These are phyloP conservation scores for Epinephelus malabaricus DNA, from an alignment of 2,797 vertebrate genomes.

Conservation along the genomic window DNA sequence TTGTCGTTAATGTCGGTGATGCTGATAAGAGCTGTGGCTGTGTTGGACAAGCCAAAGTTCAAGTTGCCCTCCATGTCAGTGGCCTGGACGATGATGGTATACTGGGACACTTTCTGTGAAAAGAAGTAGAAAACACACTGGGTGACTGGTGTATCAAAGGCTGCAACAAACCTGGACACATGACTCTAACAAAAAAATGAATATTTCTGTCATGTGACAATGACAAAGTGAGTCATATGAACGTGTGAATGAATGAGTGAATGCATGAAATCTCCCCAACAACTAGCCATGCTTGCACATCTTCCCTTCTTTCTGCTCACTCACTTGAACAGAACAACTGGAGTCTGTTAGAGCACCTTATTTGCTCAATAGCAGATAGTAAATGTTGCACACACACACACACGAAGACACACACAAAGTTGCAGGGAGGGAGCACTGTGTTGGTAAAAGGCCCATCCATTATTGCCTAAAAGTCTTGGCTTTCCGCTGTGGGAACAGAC, in stretches of 20 bases:
- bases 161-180: background rate
- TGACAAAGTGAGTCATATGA: background rate
- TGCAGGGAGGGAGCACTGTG: constrained; percentile 55
- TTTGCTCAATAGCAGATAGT: constrained; percentile 35
- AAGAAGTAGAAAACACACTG: constrained; percentile 17
- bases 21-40: constrained; percentile 94
- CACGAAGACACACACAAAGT: constrained; percentile 31
- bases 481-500: constrained; percentile 56
- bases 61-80: constrained; percentile 99
- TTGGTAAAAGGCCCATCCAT: constrained; percentile 75
- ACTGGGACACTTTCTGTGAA: constrained; percentile 96
- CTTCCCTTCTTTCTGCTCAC: background rate
- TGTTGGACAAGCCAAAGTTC: constrained; percentile 98
- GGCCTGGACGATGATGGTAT: constrained; percentile 95
- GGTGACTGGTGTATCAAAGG: background rate
- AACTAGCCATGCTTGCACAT: background rate
- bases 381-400: constrained; percentile 17
- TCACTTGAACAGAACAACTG: constrained; percentile 21
- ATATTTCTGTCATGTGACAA: constrained; percentile 2
- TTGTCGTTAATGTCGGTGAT: constrained; percentile 99
- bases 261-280: background rate
- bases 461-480: constrained; percentile 69
- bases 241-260: constrained; percentile 11
- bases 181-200: background rate
- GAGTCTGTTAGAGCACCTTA: constrained; percentile 20